Evolutionary conservation across 2,888 invertebrate species (phyloP).

Genomic region (Tholera decimalis): DNA sequence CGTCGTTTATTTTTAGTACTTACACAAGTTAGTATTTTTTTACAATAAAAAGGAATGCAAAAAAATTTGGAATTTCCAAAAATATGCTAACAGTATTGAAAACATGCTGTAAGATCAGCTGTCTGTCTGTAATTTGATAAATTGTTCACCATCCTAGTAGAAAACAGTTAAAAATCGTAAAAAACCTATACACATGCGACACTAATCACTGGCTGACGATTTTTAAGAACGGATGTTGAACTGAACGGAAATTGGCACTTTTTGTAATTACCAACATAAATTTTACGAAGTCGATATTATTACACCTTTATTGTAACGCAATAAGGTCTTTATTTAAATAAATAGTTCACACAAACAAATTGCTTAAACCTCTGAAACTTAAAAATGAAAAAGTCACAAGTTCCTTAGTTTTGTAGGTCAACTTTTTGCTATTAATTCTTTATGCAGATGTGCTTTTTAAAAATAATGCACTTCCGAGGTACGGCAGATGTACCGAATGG

Average conservation of each 20-base stretch:
- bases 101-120: conserved; percentile 77
- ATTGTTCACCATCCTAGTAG: conserved; percentile 78
- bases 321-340: conserved; percentile 61
- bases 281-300: conserved; percentile 25
- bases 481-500: conserved; percentile 85
- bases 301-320: conserved; percentile 44
- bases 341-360: conserved; percentile 2
- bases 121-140: conserved; percentile 84
- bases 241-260: conserved; percentile 90
- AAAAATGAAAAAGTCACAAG: conserved; percentile 60
- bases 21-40: conserved; percentile 31
- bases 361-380: conserved; percentile 58
- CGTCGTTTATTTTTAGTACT: conserved; percentile 46
- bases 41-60: conserved; percentile 44
- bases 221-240: conserved; percentile 88
- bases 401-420: conserved; percentile 88
- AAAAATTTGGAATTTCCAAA: conserved; percentile 62
- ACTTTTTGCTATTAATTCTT: conserved; percentile 89
- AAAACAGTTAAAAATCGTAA: conserved; percentile 79
- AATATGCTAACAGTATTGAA: conserved; percentile 72
- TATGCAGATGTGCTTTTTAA: conserved; percentile 89
- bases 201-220: conserved; percentile 88
- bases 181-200: conserved; percentile 85
- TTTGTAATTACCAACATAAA: conserved; percentile 73
- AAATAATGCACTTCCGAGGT: conserved; percentile 81